Evolutionary conservation across 2,888 invertebrate genomes (phyloP), one percentile per base, ranked within the genome.

Genomic region (Tachina fera): DNA sequence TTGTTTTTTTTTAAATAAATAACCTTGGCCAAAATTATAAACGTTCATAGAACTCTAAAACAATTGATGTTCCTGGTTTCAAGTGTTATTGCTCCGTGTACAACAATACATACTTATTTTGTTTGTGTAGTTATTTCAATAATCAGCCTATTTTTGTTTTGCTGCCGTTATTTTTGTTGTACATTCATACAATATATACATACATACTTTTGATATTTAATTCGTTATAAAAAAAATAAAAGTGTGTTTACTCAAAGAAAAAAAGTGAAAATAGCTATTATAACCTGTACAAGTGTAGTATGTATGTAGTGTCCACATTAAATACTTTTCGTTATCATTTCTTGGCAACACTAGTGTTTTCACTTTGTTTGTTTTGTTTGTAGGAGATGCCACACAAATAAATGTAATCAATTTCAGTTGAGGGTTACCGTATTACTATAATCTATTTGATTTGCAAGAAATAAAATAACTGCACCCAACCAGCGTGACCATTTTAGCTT

Each of bases 251-350:
- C 31, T 31, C 31, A 31, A 31, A 31, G 6, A 31, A 6, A 31
- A 31, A 51, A 16, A 49, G 51, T n/a, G n/a, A 68, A 49, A 51
- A 39, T 6, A 68, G 1, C n/a, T 16, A 68, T 41, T 43, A 74
- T 41, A 53, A 6, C 5, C 5, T 31, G 31, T 31, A 6, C 31
- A 31, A 31, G 6, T 31, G 31, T 31, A 31, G 31, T 31, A 31
- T 31, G 31, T n/a, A n/a, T n/a, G n/a, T n/a, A n/a, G n/a, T 31
- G 31, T 31, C 31, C 43, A 45, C 47, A 49, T 10, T 51, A 41
- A 77, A 67, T 65, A 47, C 10, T 53, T 56, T 47, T 71, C 53
- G 22, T 79, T 79, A 79, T 71, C 79, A 79, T 39, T 71, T 79
- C 79, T 79, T 79, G 71, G 47, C 56, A 79, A 71, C 31, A 31